These are phyloP conservation scores for Gonocerus acuteangulatus DNA, from an alignment of 2,888 invertebrate genomes.

Conservation along the genomic window DNA sequence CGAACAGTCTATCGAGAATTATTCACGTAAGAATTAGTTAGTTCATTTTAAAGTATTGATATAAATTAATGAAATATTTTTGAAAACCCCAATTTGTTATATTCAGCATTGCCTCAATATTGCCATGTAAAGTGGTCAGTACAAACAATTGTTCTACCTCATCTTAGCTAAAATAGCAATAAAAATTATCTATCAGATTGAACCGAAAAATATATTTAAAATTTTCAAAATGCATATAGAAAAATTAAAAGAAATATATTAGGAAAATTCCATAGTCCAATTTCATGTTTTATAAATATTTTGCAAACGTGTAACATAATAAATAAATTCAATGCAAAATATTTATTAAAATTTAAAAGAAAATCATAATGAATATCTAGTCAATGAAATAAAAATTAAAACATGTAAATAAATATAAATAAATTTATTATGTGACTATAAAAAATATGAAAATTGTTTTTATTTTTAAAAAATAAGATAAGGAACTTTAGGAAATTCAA, in stretches of 20 bases:
- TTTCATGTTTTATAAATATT: background rate
- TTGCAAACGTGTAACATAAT: background rate
- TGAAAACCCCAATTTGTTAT: background rate
- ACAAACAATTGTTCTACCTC: conserved; percentile 5
- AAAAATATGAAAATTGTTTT: background rate
- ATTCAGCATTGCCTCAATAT: too few species aligned
- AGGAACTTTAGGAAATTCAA: background rate
- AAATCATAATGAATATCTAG: conserved; percentile 14
- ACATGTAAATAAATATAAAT: conserved; percentile 2
- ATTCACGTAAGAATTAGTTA: conserved; percentile 4
- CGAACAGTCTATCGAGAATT: conserved; percentile 19
- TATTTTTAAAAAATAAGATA: conserved; percentile 1
- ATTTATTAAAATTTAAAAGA: conserved; percentile 15
- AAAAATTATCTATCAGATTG: background rate
- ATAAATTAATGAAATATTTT: conserved; percentile 5
- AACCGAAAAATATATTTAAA: conserved; percentile 10
- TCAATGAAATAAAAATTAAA: conserved; percentile 1
- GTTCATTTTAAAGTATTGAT: conserved; percentile 4
- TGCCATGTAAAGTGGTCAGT: too few species aligned
- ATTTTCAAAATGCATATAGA: conserved; percentile 9
- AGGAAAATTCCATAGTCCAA: conserved; percentile 14
- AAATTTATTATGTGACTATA: too few species aligned
- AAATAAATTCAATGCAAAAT: conserved; percentile 4
- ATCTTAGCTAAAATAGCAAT: conserved; percentile 17
- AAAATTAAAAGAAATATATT: conserved; percentile 10